Evolutionary conservation across 1,140 invertebrate genomes (phyloP), one percentile per base, ranked within the genome.

Genomic region (Ruditapes philippinarum): DNA sequence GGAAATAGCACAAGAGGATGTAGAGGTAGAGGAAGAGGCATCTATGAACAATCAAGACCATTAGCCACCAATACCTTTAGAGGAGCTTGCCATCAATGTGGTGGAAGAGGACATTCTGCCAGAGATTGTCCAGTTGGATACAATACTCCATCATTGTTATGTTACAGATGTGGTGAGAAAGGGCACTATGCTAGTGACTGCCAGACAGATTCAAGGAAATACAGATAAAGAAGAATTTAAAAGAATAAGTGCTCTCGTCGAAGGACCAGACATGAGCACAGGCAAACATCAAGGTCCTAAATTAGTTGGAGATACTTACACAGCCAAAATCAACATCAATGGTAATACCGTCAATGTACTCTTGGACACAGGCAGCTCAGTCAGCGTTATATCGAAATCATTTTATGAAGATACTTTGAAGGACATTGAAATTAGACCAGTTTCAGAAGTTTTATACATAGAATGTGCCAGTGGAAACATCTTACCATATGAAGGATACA

Each of bases 361-460:
- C 42, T 38, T 87, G n/a, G 83, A 90, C 28, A 88, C 84, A 42
- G 89, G 82, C n/a, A 40, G 73, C 17, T 87, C 73, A 38, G 83
- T 90, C 12, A 87, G 68, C 4, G 84, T 68, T 3, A 80, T 90
- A 4, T 33, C 36, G 19, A 2, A 90, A 12, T 49, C 42, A 14
- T 87, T 76, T 82, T 88, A 88, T 78, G 7, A 88, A 9, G 7
- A 70, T 14, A 5, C 86, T 70, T 73, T 81, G 0, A 45, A 45
- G 0, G 25, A 83, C 28, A 38, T 74, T 14, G 9, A 22, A 25
- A 25, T 74, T 19, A 49, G 51, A 19, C 19, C 14, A 0, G 17
- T 81, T 3, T 45, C 25, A 40, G 60, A 76, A 28, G 54, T 80
- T 49, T 84, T 84, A 33, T 45, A 84, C 25, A 54, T 54, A 42